phyloP scores from a whole-genome alignment of 2,888 invertebrate species.

The Plagodis pulveraria region DNA sequence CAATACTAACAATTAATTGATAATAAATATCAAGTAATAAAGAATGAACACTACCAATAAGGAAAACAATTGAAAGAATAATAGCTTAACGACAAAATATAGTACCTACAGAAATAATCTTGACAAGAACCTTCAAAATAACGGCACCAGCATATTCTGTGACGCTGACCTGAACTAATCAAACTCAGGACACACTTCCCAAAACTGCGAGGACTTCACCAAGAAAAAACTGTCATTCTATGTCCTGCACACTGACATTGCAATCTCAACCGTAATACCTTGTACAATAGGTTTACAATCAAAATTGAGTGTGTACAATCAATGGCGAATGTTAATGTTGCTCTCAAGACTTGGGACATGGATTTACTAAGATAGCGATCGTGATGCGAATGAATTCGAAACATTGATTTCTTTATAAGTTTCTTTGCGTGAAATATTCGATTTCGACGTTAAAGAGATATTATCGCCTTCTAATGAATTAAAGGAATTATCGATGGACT shows the following conservation, averaged over 20 bases:
- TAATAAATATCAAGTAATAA: too few relatives aligned
- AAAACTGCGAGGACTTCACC: constrained; percentile 38
- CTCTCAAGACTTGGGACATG: constrained; percentile 45
- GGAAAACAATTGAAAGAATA: too few relatives aligned
- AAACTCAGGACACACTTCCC: constrained; percentile 46
- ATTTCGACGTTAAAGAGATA: constrained; percentile 36
- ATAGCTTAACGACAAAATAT: too few relatives aligned
- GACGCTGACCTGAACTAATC: constrained; percentile 32
- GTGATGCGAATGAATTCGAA: constrained; percentile 45
- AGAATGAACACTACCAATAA: too few relatives aligned
- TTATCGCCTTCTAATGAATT: constrained; percentile 34
- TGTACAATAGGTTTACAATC: constrained; percentile 4
- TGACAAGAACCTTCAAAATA: background rate
- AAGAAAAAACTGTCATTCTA: constrained; percentile 49
- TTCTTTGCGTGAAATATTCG: constrained; percentile 41
- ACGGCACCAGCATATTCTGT: constrained; percentile 18
- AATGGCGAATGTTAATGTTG: constrained; percentile 42
- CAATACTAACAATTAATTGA: too few relatives aligned
- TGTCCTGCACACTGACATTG: constrained; percentile 11
- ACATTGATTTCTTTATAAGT: constrained; percentile 64
- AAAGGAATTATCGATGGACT: constrained; percentile 6
- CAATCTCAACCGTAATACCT: constrained; percentile 3
- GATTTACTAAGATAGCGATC: constrained; percentile 51
- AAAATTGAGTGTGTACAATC: constrained; percentile 6
- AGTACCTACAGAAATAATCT: too few relatives aligned